phyloP scores from a whole-genome alignment of 2,797 vertebrate genomes.

The Lacerta agilis region DNA sequence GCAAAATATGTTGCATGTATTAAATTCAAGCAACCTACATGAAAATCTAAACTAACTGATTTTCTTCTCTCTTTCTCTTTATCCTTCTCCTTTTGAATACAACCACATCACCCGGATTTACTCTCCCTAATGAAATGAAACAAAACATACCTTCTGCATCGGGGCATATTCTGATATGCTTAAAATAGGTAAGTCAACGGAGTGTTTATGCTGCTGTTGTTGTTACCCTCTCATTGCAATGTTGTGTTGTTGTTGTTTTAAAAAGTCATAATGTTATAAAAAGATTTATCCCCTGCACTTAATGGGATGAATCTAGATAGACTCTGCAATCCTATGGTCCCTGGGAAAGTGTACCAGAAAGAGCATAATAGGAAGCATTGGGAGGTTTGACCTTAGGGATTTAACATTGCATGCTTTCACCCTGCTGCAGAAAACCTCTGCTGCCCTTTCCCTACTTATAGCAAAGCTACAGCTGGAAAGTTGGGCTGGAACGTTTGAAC shows the following conservation, averaged over 20 bases:
- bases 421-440: no score
- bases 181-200: constrained; percentile 14
- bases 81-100: not conserved
- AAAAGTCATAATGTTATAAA: no score
- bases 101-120: not conserved
- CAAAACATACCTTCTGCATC: not conserved
- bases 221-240: not conserved
- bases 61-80: accelerated
- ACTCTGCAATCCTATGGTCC: no score
- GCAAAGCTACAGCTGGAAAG: no score
- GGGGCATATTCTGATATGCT: not conserved
- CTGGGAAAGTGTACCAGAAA: no score
- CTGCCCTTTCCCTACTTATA: no score
- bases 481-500: no score
- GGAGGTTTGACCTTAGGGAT: no score
- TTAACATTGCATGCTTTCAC: no score
- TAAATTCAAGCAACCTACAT: not conserved
- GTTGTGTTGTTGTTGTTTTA: not conserved
- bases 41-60: not conserved
- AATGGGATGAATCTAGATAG: no score
- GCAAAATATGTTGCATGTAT: not conserved
- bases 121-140: not conserved
- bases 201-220: not conserved
- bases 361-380: no score
- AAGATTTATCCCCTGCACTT: no score